Percentiles rank a stretch among this genome's conserved stretches.
Evolutionary conservation across 2,888 invertebrate species (phyloP).

Genomic region (Drosophila monieri): DNA sequence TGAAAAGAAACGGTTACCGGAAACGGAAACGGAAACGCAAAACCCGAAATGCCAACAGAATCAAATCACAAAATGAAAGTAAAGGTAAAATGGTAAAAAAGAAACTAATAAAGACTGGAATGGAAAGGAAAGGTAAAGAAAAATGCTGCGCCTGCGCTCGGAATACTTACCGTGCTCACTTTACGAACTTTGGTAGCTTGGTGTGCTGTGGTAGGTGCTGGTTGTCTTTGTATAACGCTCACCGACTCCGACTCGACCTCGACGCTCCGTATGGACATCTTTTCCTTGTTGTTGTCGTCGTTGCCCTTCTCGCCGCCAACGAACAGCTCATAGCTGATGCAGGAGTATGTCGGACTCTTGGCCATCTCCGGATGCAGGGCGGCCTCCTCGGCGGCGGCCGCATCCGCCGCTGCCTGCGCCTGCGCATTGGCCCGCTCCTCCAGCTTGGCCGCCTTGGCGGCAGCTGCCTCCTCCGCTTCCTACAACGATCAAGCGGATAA

Average conservation of each 20-base stretch:
- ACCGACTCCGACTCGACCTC: conserved; percentile 95
- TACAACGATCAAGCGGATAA: conserved; percentile 82
- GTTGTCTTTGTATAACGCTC: conserved; percentile 89
- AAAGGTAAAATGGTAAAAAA: conserved; percentile 35
- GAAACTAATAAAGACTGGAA: conserved; percentile 34
- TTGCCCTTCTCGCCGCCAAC: conserved; percentile 94
- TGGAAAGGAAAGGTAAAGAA: conserved; percentile 58
- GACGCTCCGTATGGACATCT: conserved; percentile 95
- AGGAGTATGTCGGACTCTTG: conserved; percentile 96
- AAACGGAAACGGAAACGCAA: conserved; percentile 32
- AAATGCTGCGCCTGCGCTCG: conserved; percentile 81
- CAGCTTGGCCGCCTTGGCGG: conserved; percentile 85
- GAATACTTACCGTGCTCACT: conserved; percentile 95
- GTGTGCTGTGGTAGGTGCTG: conserved; percentile 85
- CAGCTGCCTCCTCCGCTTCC: conserved; percentile 94
- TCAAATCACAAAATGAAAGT: conserved; percentile 41
- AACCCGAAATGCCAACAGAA: conserved; percentile 28
- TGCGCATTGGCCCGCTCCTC: conserved; percentile 85
- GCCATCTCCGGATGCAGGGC: conserved; percentile 88
- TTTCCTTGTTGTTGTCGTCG: conserved; percentile 95
- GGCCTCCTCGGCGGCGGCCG: conserved; percentile 84
- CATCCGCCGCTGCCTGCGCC: conserved; percentile 86
- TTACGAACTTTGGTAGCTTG: conserved; percentile 90
- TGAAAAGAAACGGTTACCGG: background rate
- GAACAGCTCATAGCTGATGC: conserved; percentile 96